Evolutionary conservation across 2,797 vertebrate species (phyloP).

Genomic region (Rhinatrema bivittatum): DNA sequence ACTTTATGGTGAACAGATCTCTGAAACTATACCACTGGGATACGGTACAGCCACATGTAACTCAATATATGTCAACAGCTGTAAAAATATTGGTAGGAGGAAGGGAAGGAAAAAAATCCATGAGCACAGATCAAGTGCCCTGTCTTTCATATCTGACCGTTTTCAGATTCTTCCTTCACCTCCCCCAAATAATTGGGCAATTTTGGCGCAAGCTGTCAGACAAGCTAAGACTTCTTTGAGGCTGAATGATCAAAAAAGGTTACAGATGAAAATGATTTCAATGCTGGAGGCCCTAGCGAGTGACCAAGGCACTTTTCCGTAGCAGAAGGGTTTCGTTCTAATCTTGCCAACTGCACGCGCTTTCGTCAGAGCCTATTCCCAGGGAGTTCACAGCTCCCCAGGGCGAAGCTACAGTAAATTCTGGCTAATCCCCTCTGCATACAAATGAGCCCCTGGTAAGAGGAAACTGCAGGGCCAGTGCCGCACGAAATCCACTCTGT

Average conservation of each 20-base stretch:
- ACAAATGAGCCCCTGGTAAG: constrained; percentile 77
- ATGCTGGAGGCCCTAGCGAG: constrained; percentile 60
- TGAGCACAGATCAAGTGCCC: constrained; percentile 59
- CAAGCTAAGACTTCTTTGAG: constrained; percentile 62
- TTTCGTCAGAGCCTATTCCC: constrained; percentile 68
- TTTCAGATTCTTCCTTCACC: constrained; percentile 49
- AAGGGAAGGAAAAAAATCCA: constrained; percentile 52
- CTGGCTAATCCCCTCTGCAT: constrained; percentile 88
- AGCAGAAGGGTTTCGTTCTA: constrained; percentile 69
- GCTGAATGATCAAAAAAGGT: constrained; percentile 68
- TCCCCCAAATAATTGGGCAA: constrained; percentile 67
- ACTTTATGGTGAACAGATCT: constrained; percentile 77
- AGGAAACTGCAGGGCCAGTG: constrained; percentile 55
- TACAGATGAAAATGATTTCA: constrained; percentile 70
- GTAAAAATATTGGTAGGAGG: constrained; percentile 72
- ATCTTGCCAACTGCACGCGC: constrained; percentile 74
- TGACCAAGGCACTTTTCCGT: constrained; percentile 58
- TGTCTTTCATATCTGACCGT: constrained; percentile 65
- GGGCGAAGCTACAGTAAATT: constrained; percentile 82
- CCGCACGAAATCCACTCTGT: constrained; percentile 42
- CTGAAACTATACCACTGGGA: constrained; percentile 67
- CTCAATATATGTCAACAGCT: constrained; percentile 84
- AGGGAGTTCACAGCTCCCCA: constrained; percentile 69
- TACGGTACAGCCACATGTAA: constrained; percentile 74
- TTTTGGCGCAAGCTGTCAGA: constrained; percentile 60